Evolutionary conservation across 2,113 vertebrate genomes (phyloP).

Genomic region (Ameiurus melas): DNA sequence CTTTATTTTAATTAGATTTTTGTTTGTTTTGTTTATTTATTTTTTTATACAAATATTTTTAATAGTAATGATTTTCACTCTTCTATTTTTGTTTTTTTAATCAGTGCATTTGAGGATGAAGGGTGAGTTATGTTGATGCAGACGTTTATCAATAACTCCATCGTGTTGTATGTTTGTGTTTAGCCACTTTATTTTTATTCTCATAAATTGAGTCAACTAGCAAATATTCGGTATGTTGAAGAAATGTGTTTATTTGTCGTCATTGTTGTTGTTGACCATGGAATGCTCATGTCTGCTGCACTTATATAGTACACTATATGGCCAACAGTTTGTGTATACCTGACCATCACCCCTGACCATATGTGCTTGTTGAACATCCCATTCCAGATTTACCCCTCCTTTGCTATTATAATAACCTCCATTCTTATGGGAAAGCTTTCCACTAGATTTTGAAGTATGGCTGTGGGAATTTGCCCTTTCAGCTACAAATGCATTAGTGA

Average conservation of each 20-base stretch:
- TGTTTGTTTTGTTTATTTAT: not conserved
- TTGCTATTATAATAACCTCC: not conserved
- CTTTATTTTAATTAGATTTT: not conserved
- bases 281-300: not conserved
- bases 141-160: constrained; percentile 8
- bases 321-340: not conserved
- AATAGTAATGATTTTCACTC: constrained; percentile 40
- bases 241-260: not conserved
- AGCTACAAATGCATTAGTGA: not conserved
- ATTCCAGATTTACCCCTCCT: not conserved
- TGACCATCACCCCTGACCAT: not conserved
- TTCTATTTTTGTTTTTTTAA: constrained; percentile 62
- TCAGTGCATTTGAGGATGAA: constrained; percentile 91
- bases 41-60: constrained; percentile 28
- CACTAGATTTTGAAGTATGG: not conserved
- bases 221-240: not conserved
- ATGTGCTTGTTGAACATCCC: not conserved
- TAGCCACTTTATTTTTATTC: not conserved
- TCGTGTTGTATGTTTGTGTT: constrained; percentile 30
- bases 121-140: constrained; percentile 80
- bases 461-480: not conserved
- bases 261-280: not conserved
- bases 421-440: not conserved
- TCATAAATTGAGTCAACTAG: not conserved
- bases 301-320: not conserved